Evolutionary conservation across 2,113 vertebrate genomes (phyloP).

Genomic region (Elanoides forficatus): DNA sequence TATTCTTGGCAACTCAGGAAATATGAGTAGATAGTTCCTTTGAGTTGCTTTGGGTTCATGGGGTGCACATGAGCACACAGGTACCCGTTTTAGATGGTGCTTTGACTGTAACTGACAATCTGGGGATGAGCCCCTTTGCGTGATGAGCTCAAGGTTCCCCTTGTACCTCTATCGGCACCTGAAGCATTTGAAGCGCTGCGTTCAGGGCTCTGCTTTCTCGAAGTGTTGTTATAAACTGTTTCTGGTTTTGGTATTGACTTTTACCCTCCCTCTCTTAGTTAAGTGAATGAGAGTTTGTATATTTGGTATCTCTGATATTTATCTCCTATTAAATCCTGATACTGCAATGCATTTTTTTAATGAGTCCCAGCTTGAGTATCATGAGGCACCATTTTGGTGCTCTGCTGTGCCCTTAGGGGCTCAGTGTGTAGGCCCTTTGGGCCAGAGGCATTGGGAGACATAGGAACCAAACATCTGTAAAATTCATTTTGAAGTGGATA

Average conservation of each 20-base stretch:
- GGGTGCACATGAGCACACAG: not conserved
- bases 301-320: not conserved
- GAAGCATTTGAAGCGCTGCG: not conserved
- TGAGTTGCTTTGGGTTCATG: not conserved
- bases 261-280: not conserved
- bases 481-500: not conserved
- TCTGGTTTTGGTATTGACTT: not conserved
- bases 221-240: not conserved
- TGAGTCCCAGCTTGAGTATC: not conserved
- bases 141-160: not conserved
- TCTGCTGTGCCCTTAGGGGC: not conserved
- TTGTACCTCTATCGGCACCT: not conserved
- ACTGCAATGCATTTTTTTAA: not conserved
- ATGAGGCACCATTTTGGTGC: not conserved
- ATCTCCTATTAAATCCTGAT: not conserved
- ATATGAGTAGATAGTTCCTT: not conserved
- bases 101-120: accelerated
- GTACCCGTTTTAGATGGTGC: not conserved
- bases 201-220: not conserved
- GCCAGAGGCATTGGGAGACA: not conserved
- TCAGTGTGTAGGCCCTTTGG: not conserved
- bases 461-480: not conserved
- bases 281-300: not conserved
- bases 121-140: not conserved
- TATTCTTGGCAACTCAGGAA: not conserved